phyloP scores from a whole-genome alignment of 2,113 vertebrate genomes.

The Phodopus roborovskii region DNA sequence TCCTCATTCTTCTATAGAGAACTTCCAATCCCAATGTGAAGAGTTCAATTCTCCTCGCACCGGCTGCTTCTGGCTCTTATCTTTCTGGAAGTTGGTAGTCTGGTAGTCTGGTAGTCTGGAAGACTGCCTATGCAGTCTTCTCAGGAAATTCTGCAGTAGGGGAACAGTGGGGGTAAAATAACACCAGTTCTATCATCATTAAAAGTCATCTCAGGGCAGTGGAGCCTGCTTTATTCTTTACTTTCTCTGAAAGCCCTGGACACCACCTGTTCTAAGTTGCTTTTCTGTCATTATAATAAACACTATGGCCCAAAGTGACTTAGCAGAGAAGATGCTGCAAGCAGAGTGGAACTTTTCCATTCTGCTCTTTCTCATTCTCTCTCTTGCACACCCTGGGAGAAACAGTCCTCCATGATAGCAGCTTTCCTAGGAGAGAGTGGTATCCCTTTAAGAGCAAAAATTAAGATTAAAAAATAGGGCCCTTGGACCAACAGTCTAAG shows the following conservation, averaged over 20 bases:
- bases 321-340: not conserved
- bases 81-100: too few species aligned
- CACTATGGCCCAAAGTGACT: not conserved
- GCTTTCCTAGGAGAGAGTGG: not conserved
- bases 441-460: not conserved
- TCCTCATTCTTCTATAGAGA: not conserved
- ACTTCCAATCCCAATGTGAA: not conserved
- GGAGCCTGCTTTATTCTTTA: not conserved
- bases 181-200: not conserved
- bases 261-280: not conserved
- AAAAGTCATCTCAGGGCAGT: not conserved
- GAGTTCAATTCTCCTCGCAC: not conserved
- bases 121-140: rapidly evolving
- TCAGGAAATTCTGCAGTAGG: not conserved
- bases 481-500: not conserved
- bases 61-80: not conserved
- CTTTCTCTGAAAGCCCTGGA: not conserved
- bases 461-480: not conserved
- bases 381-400: not conserved
- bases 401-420: not conserved
- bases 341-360: not conserved
- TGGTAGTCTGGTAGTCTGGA: too few species aligned
- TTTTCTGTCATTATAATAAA: not conserved
- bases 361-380: not conserved
- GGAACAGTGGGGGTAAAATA: not conserved